Evolutionary conservation across 2,888 invertebrate species (phyloP), one percentile per base, ranked within the genome.

Genomic region (Hypercompe scribonia): DNA sequence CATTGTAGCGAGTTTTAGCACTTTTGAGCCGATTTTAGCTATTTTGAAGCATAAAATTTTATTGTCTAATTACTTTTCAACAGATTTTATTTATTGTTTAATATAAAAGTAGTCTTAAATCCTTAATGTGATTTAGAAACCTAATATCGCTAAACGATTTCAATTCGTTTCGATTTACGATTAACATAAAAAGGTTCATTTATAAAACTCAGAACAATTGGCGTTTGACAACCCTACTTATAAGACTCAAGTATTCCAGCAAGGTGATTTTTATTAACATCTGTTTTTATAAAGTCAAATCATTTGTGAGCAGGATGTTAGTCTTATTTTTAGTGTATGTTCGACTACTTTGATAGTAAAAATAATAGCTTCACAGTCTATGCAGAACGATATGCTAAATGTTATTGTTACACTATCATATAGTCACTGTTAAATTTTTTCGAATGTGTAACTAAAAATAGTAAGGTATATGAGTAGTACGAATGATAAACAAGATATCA

Each of bases 231-330:
- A 34, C 69, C 69, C 63, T 70, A 70, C 33, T 46, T 39, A 76
- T 72, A 75, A 73, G 69, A 77, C 79, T 74, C 73, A 71, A 65
- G 67, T 18, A 65, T 81, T 74, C 54, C 79, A 71, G 46, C 82
- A 82, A 84, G 78, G 82, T 84, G 78, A 84, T 70, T 75, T 68
- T 68, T 77, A 71, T 84, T 83, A 83, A 77, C 78, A 42, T 65
- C 39, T 65, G 61, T 74, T 71, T 70, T 65, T 73, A 50, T 68
- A 66, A 70, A 74, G 58, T 68, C 65, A 68, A 71, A 71, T 71
- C 71, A 74, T 64, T 74, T 74, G 64, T 58, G 28, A 65, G 39
- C 65, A 71, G 68, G 74, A 74, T 74, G 74, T 74, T 71, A 68
- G 68, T 70, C 58, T 70, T 61, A 46, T 61, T 73, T 69, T 63